Conservation (phyloP, 2,113 vertebrate genomes). For the Potamarius usumacintae region DNA sequence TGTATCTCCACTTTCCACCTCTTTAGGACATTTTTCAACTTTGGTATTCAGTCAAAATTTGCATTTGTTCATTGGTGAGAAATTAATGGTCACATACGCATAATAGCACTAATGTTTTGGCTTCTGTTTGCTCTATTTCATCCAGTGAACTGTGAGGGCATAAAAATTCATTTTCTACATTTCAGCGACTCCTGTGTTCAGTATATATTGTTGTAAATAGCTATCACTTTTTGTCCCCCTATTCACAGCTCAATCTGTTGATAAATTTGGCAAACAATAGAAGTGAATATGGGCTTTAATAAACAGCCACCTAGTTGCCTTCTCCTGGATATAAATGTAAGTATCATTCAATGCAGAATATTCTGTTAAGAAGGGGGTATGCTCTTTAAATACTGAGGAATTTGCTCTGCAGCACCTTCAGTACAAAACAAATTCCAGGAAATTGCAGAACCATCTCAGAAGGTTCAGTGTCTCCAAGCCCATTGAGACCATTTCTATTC, state of each 20-base stretch:
- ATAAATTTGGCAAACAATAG: background rate
- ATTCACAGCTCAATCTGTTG: background rate
- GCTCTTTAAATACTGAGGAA: background rate
- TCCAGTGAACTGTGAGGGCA: background rate
- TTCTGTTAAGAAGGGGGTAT: background rate
- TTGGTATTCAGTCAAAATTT: background rate
- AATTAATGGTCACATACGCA: background rate
- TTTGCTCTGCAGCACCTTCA: background rate
- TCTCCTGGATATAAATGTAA: background rate
- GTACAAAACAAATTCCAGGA: background rate
- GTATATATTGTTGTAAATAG: background rate
- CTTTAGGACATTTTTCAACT: background rate
- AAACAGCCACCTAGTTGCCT: background rate
- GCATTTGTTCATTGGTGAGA: background rate
- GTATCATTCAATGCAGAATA: background rate
- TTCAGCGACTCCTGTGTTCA: background rate
- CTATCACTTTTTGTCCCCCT: background rate
- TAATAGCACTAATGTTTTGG: slow-evolving; percentile 5
- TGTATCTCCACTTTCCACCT: background rate
- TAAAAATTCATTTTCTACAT: background rate
- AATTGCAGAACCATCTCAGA: background rate
- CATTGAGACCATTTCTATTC: background rate
- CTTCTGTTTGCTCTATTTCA: background rate
- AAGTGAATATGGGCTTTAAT: background rate
- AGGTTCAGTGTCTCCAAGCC: background rate